Percentiles rank a stretch among this genome's conserved stretches.
phyloP scores from a whole-genome alignment of 1,140 invertebrate species.

The Drosophila biarmipes region DNA sequence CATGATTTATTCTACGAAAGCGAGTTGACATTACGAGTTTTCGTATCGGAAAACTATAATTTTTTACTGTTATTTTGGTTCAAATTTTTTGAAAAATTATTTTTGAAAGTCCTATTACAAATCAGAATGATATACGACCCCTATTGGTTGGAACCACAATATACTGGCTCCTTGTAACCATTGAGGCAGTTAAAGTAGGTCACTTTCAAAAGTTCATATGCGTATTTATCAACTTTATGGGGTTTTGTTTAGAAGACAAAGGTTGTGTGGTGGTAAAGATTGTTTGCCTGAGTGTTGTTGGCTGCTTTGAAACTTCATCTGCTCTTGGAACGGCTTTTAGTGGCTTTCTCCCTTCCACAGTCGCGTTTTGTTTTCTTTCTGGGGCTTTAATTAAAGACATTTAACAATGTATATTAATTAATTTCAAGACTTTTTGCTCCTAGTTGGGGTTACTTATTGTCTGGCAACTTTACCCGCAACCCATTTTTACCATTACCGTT shows the following conservation, averaged over 20 bases:
- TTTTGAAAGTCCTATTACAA: neutral
- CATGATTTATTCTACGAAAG: too few species aligned
- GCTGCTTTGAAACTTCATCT: slow-evolving; percentile 11
- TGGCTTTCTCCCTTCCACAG: neutral
- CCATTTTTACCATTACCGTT: neutral
- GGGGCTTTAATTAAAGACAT: slow-evolving; percentile 66
- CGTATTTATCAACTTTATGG: slow-evolving; percentile 13
- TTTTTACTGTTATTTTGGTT: too few species aligned
- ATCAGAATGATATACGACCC: neutral
- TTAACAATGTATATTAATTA: slow-evolving; percentile 74
- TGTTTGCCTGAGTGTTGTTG: neutral
- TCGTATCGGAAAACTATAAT: too few species aligned
- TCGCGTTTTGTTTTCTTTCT: slow-evolving; percentile 6
- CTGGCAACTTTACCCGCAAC: slow-evolving; percentile 1
- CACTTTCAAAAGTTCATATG: slow-evolving; percentile 5
- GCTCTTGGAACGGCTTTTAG: slow-evolving; percentile 9
- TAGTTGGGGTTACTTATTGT: slow-evolving; percentile 66
- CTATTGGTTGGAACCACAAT: neutral
- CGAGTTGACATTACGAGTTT: too few species aligned
- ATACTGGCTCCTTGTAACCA: neutral
- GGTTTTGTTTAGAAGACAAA: slow-evolving; percentile 4
- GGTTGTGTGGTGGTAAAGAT: slow-evolving; percentile 2
- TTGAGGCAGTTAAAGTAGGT: neutral
- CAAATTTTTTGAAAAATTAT: too few species aligned
- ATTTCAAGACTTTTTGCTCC: slow-evolving; percentile 59